Evolutionary conservation across 1,140 invertebrate genomes (phyloP).

Genomic region (Anthonomus grandis): DNA sequence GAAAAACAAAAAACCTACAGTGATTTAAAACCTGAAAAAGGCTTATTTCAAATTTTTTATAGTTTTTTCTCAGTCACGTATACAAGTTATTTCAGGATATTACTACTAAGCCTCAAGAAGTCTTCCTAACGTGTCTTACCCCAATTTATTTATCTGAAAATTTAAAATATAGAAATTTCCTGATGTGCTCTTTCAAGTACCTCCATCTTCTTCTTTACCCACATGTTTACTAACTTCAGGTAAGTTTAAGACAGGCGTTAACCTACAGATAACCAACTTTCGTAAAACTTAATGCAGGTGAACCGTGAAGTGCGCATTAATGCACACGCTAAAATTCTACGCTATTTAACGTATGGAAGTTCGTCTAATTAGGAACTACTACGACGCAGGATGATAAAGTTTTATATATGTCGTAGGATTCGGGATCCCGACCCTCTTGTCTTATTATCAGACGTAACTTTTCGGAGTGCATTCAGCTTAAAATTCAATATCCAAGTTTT

Average conservation of each 20-base stretch:
- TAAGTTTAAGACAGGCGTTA: constrained; percentile 17
- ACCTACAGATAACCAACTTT: constrained; percentile 15
- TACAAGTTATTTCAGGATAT: too few relatives aligned
- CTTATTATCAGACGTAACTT: too few relatives aligned
- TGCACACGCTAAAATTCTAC: neutral
- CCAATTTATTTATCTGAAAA: too few relatives aligned
- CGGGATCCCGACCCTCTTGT: too few relatives aligned
- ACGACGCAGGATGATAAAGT: too few relatives aligned
- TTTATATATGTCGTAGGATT: too few relatives aligned
- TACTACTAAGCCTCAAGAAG: neutral
- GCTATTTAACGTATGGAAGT: neutral
- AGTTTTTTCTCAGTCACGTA: too few relatives aligned
- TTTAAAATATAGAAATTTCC: neutral
- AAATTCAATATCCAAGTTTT: too few relatives aligned
- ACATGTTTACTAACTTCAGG: constrained; percentile 16
- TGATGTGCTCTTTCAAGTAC: neutral
- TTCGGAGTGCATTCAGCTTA: too few relatives aligned
- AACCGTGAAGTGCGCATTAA: constrained; percentile 15
- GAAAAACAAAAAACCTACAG: too few relatives aligned
- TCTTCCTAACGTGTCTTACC: neutral
- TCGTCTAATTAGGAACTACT: neutral
- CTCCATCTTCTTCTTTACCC: constrained; percentile 2
- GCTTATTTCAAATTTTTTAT: too few relatives aligned
- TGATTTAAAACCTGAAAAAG: too few relatives aligned
- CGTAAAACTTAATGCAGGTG: constrained; percentile 13